Conservation (phyloP, 2,797 vertebrate genomes). For the Chaetophractus vellerosus region DNA sequence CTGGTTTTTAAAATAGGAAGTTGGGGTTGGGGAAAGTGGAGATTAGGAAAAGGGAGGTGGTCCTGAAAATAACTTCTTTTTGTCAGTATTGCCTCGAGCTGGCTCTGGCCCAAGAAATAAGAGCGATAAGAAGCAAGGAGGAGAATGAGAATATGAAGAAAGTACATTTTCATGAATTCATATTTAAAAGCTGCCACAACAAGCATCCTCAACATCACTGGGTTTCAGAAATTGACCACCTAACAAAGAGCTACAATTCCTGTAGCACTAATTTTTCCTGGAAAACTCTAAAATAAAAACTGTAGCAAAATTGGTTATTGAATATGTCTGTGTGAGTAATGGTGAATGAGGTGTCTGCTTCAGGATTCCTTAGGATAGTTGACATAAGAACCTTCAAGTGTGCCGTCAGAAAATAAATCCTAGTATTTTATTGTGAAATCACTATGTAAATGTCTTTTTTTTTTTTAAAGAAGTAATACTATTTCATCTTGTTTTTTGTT, state of each 20-base stretch:
- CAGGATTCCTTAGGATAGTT: background rate
- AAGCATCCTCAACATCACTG: background rate
- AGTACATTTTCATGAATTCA: conserved; percentile 72
- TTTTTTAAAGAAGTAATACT: background rate
- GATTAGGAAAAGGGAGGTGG: conserved; percentile 65
- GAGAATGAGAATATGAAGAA: conserved; percentile 60
- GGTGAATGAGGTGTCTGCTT: background rate
- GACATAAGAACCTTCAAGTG: background rate
- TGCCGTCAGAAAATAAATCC: conserved; percentile 2
- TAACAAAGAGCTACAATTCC: conserved; percentile 61
- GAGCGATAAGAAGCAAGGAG: conserved; percentile 67
- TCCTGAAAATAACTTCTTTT: conserved; percentile 79
- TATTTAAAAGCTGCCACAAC: conserved; percentile 70
- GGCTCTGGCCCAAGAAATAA: conserved; percentile 76
- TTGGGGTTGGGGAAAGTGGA: background rate
- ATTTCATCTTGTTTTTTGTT: conserved; percentile 59
- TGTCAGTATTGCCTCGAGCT: conserved; percentile 74
- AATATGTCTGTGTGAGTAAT: background rate
- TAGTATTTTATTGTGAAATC: conserved; percentile 40
- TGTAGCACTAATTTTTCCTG: background rate
- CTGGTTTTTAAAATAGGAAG: conserved; percentile 51
- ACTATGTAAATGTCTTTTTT: background rate
- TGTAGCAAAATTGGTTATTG: conserved; percentile 47
- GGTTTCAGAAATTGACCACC: conserved; percentile 16
- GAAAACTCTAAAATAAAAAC: conserved; percentile 65